Percentiles rank a stretch among this genome's conserved stretches.
These are phyloP conservation scores for Lophura nycthemera DNA, from an alignment of 2,113 vertebrate genomes.

Conservation along the genomic window DNA sequence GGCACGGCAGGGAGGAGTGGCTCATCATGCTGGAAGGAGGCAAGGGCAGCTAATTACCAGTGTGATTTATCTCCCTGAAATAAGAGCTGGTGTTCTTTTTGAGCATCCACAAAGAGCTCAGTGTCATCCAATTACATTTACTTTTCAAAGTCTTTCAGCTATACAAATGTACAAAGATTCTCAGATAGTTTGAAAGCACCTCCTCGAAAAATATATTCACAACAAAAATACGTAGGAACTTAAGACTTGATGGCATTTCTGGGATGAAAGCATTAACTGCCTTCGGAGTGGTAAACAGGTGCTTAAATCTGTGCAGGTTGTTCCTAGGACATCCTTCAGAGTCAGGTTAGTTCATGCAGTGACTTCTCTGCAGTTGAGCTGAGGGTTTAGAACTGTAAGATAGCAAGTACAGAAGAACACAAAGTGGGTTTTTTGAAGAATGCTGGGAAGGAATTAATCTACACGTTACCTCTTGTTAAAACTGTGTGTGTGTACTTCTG, in stretches of 20 bases:
- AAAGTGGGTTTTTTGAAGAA: not conserved
- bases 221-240: not conserved
- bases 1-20: not conserved
- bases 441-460: not conserved
- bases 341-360: not conserved
- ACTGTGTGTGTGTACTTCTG: not conserved
- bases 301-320: not conserved
- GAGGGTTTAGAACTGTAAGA: not conserved
- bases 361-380: not conserved
- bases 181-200: not conserved
- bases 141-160: not conserved
- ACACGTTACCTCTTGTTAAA: not conserved
- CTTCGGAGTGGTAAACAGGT: not conserved
- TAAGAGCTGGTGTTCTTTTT: not conserved
- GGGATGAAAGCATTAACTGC: not conserved
- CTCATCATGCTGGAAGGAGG: not conserved
- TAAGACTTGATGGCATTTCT: not conserved
- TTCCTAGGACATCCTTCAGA: not conserved
- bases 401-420: not conserved
- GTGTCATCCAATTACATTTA: conserved; percentile 2
- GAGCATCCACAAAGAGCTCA: conserved; percentile 11
- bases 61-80: conserved; percentile 31
- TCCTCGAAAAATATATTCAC: not conserved
- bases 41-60: not conserved
- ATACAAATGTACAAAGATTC: not conserved